Percentiles rank a stretch among this genome's conserved stretches.
Evolutionary conservation across 92 coral and sea anemone genomes (phyloP).

Genomic region (Montipora capitata): DNA sequence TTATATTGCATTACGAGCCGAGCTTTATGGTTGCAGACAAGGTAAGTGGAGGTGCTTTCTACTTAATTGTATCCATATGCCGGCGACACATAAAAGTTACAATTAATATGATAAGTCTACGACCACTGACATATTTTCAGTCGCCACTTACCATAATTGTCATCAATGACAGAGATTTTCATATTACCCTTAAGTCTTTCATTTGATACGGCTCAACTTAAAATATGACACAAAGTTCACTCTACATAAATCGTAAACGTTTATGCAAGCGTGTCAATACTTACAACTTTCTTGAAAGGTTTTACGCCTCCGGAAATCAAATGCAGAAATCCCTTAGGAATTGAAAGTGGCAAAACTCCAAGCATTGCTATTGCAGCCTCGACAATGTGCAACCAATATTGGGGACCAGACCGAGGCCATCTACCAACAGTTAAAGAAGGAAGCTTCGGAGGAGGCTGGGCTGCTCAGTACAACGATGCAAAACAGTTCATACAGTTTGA

Average conservation of each 20-base stretch:
- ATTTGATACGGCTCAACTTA: no score
- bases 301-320: conserved; percentile 36
- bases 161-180: no score
- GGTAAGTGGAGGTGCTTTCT: background rate
- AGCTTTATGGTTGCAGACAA: conserved; percentile 80
- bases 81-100: no score
- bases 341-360: conserved; percentile 44
- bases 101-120: no score
- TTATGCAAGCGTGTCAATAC: no score
- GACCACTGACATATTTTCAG: no score
- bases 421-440: conserved; percentile 73
- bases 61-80: no score
- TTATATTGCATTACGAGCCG: conserved; percentile 82
- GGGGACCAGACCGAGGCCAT: conserved; percentile 73
- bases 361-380: conserved; percentile 72
- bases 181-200: background rate
- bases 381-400: conserved; percentile 66
- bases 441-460: conserved; percentile 84
- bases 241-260: no score
- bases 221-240: no score
- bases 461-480: conserved; percentile 73
- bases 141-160: no score
- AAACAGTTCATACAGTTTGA: conserved; percentile 89
- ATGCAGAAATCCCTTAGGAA: conserved; percentile 25
- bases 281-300: background rate